Conservation (phyloP, 2,888 invertebrate species). For the Coelinius sp. region DNA sequence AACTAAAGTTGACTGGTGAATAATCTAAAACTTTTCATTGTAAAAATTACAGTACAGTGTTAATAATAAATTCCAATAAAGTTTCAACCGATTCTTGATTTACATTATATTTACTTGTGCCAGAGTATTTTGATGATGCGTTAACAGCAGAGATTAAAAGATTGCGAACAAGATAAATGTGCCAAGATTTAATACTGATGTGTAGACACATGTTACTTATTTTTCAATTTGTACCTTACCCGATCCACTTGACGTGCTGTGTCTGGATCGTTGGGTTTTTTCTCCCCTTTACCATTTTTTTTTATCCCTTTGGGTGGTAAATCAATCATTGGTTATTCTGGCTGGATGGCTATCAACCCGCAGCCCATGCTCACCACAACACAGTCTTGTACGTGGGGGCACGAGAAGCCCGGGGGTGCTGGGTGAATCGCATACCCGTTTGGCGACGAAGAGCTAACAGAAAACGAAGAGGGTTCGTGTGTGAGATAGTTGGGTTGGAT, state of each 20-base stretch:
- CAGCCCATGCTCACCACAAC: constrained; percentile 49
- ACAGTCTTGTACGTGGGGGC: constrained; percentile 47
- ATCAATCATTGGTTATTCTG: constrained; percentile 67
- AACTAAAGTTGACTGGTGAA: constrained; percentile 37
- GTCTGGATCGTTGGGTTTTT: constrained; percentile 29
- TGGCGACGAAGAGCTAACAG: constrained; percentile 26
- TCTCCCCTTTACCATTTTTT: constrained; percentile 22
- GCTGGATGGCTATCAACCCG: constrained; percentile 46
- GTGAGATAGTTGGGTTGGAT: constrained; percentile 43
- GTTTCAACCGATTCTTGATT: neutral
- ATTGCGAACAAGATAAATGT: neutral
- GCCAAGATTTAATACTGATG: neutral
- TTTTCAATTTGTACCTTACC: constrained; percentile 61
- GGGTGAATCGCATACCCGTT: constrained; percentile 4
- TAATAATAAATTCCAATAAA: neutral
- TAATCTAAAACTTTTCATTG: neutral
- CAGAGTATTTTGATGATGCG: neutral
- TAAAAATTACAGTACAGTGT: neutral
- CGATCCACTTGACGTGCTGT: constrained; percentile 32
- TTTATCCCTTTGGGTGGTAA: constrained; percentile 59
- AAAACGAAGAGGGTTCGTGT: constrained; percentile 22
- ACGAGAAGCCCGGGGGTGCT: constrained; percentile 45
- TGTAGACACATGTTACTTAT: constrained; percentile 61
- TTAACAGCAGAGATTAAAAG: neutral
- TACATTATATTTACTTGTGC: too few relatives aligned